Evolutionary conservation across 2,888 invertebrate genomes (phyloP).

Genomic region (Agelastica alni): DNA sequence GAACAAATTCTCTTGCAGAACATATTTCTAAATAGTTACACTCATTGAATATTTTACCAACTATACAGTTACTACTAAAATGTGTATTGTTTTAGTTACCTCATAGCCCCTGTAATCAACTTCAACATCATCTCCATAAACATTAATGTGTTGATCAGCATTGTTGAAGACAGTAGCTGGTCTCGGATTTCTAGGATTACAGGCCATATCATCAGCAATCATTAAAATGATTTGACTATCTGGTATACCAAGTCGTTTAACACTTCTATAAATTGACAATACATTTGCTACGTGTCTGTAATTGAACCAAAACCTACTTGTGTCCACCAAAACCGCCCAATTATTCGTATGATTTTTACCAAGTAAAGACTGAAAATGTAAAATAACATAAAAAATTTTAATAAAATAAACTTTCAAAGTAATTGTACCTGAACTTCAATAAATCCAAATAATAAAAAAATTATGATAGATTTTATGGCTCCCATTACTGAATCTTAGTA

Average conservation of each 20-base stretch:
- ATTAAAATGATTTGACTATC: constrained; percentile 98
- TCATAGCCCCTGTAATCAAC: constrained; percentile 96
- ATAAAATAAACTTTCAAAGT: too few species aligned
- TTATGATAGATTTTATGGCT: too few species aligned
- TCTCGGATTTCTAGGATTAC: constrained; percentile 95
- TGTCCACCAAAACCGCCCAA: constrained; percentile 99
- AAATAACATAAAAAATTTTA: too few species aligned
- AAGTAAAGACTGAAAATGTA: constrained; percentile 15
- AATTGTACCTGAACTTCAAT: too few species aligned
- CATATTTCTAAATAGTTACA: too few species aligned
- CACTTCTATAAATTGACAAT: constrained; percentile 95
- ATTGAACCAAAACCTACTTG: constrained; percentile 99
- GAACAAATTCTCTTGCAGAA: too few species aligned
- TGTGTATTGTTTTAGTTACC: constrained; percentile 58
- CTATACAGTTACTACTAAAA: too few species aligned
- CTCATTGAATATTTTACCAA: too few species aligned
- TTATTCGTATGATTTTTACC: constrained; percentile 89
- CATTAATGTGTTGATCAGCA: constrained; percentile 96
- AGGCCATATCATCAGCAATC: constrained; percentile 99
- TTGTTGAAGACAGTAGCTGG: constrained; percentile 99
- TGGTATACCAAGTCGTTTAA: constrained; percentile 97
- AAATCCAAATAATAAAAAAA: too few species aligned
- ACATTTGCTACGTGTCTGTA: constrained; percentile 99
- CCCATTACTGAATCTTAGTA: too few species aligned
- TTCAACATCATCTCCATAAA: constrained; percentile 99